Conservation (phyloP, 2,113 vertebrate species). For the Equus quagga region DNA sequence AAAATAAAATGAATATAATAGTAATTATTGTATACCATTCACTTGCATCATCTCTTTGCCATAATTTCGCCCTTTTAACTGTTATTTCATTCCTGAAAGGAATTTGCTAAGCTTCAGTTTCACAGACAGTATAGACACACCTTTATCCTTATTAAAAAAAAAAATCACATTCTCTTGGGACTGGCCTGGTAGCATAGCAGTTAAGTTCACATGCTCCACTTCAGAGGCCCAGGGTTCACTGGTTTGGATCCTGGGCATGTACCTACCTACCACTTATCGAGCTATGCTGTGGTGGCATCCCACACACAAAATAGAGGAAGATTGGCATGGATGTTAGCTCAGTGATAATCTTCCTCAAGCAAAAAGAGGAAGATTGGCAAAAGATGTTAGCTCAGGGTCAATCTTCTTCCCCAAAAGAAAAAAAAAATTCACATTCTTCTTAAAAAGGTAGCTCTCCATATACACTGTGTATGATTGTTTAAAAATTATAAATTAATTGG, state of each 20-base stretch:
- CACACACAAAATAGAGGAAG: too few relatives aligned
- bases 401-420: not conserved
- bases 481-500: not conserved
- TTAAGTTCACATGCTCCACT: too few relatives aligned
- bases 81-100: not conserved
- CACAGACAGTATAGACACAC: not conserved
- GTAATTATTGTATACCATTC: not conserved
- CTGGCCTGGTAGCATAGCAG: too few relatives aligned
- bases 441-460: not conserved
- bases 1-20: not conserved
- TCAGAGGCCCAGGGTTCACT: too few relatives aligned
- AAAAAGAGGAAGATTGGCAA: too few relatives aligned
- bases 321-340: too few relatives aligned
- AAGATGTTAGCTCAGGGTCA: too few relatives aligned
- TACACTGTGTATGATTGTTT: not conserved
- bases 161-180: not conserved
- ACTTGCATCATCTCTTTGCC: not conserved
- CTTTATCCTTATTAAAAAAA: conserved; percentile 1
- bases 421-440: not conserved
- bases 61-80: not conserved
- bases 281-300: too few relatives aligned
- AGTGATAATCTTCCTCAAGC: too few relatives aligned
- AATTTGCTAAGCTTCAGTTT: not conserved
- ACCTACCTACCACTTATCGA: too few relatives aligned
- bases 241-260: too few relatives aligned